These are phyloP conservation scores for Orchesellides sinensis DNA, from an alignment of 2,888 invertebrate species.

Conservation along the genomic window DNA sequence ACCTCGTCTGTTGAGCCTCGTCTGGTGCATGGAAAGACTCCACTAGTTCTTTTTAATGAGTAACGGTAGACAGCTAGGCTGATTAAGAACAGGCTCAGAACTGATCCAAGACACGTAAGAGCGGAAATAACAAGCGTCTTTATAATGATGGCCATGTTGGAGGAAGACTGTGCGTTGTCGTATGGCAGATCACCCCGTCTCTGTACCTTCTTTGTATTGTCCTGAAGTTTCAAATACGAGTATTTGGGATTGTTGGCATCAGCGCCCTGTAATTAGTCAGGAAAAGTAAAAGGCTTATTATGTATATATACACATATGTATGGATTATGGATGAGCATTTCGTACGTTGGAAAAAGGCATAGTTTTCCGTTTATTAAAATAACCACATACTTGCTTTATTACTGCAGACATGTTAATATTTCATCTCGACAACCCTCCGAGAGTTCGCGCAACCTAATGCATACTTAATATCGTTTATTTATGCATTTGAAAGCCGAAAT, in stretches of 20 bases:
- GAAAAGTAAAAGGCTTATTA: neutral
- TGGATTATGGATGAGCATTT: neutral
- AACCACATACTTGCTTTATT: constrained; percentile 50
- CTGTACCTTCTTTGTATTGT: constrained; percentile 42
- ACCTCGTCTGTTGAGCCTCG: constrained; percentile 53
- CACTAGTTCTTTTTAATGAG: constrained; percentile 41
- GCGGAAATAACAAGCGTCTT: constrained; percentile 74
- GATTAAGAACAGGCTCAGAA: constrained; percentile 70
- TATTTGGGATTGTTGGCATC: constrained; percentile 49
- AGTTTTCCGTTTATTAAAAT: neutral
- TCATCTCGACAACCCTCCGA: constrained; percentile 44
- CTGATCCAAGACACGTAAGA: constrained; percentile 71
- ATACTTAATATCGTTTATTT: constrained; percentile 63
- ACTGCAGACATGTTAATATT: constrained; percentile 63
- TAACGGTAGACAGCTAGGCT: constrained; percentile 70
- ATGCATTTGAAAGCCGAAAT: constrained; percentile 59
- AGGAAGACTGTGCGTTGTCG: constrained; percentile 44
- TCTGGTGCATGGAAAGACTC: constrained; percentile 47
- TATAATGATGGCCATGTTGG: constrained; percentile 69
- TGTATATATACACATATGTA: neutral
- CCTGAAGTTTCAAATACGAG: constrained; percentile 60
- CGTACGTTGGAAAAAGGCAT: neutral
- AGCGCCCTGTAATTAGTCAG: constrained; percentile 31
- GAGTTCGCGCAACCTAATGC: constrained; percentile 54
- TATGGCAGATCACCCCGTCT: constrained; percentile 39